phyloP scores from a whole-genome alignment of 1,140 invertebrate species.

The Caenorhabditis elegans region DNA sequence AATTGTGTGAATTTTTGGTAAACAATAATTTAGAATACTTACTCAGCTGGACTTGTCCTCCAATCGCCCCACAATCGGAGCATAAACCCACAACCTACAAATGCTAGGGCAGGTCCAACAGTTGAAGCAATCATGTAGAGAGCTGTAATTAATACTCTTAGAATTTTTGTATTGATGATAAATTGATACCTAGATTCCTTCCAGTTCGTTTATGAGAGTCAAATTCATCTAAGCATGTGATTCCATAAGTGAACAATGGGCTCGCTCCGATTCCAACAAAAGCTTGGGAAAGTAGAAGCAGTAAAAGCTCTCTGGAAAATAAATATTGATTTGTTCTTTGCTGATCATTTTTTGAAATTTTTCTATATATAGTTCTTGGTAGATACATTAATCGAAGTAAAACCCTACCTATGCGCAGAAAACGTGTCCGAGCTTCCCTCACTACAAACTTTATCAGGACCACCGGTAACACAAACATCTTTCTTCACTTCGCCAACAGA shows the following conservation, averaged over 20 bases:
- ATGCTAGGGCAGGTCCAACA: constrained; percentile 38
- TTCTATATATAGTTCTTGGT: too few relatives aligned
- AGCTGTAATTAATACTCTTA: not conserved
- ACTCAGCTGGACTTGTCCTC: not conserved
- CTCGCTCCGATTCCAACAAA: constrained; percentile 39
- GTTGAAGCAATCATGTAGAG: constrained; percentile 38
- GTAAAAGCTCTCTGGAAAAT: not conserved
- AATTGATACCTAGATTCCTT: constrained; percentile 34
- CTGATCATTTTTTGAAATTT: too few relatives aligned
- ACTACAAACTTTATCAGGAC: not conserved
- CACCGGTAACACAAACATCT: not conserved
- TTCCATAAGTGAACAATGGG: constrained; percentile 42
- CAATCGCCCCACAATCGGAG: constrained; percentile 36
- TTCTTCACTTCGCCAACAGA: constrained; percentile 28
- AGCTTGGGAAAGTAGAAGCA: constrained; percentile 31
- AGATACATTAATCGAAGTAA: too few relatives aligned
- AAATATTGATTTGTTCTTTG: too few relatives aligned
- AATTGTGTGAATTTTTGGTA: not conserved
- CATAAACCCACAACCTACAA: constrained; percentile 38
- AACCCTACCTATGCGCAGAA: not conserved
- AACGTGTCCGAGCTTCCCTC: not conserved
- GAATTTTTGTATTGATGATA: not conserved
- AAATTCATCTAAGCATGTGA: constrained; percentile 35
- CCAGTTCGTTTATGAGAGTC: constrained; percentile 40
- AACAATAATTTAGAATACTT: not conserved